phyloP scores from a whole-genome alignment of 2,113 vertebrate genomes.

The Psilopsiagon aymara region DNA sequence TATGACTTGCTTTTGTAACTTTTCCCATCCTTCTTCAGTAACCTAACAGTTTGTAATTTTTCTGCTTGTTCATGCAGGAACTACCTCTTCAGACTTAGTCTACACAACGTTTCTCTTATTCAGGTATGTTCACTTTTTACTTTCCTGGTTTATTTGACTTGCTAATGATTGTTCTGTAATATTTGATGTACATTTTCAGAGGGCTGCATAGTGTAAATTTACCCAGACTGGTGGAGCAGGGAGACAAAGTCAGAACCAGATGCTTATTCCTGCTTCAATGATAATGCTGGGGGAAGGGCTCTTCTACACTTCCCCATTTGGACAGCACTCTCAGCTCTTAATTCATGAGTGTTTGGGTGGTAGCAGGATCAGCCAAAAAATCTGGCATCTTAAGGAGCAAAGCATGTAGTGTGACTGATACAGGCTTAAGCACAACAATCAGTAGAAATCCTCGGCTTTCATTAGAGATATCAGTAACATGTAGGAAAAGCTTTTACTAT shows the following conservation, averaged over 20 bases:
- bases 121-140: slow-evolving; percentile 82
- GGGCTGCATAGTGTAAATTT: slow-evolving; percentile 15
- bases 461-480: background rate
- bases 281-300: background rate
- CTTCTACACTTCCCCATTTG: background rate
- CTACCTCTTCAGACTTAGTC: slow-evolving; percentile 96
- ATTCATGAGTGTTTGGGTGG: background rate
- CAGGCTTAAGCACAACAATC: slow-evolving; percentile 14
- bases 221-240: background rate
- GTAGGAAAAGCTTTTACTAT: background rate
- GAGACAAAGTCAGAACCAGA: background rate
- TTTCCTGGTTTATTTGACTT: slow-evolving; percentile 23
- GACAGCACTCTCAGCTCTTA: background rate
- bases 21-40: background rate
- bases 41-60: slow-evolving; percentile 50
- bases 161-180: background rate
- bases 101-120: slow-evolving; percentile 91
- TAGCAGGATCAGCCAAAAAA: slow-evolving; percentile 7
- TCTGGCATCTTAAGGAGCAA: slow-evolving; percentile 1
- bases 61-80: slow-evolving; percentile 84
- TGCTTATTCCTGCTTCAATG: background rate
- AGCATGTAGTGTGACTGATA: slow-evolving; percentile 14
- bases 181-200: background rate
- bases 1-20: background rate
- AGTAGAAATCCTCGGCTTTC: slow-evolving; percentile 18